Base-by-base conservation (phyloP, 2,888 invertebrate genomes). In the Ecdyonurus torrentis region DNA sequence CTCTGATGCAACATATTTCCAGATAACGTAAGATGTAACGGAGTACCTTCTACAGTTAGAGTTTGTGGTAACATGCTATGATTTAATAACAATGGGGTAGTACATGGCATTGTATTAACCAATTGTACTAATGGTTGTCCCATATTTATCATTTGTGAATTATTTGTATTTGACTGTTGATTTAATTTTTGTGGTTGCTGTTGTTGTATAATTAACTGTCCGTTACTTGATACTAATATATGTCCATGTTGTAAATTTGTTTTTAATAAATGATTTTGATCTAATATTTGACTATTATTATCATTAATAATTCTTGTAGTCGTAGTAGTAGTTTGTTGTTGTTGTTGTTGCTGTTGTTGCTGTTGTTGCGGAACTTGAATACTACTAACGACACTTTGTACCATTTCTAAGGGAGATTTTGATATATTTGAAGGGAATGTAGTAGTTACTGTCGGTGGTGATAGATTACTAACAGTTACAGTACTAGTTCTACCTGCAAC, bases 401-500 rank as follows among this genome's bases (percentile, higher is more conserved):
- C 86, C 86, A 87, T 87, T 75, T 87, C 87, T 58, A 87, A 71
- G 0, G 87, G 87, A 2, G 86, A 85, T 71, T 81, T 81, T 0
- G 79, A 75, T 2, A 79, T 74, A 52, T 58, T 62, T 22, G 53
- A 59, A 20, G 64, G 2, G 20, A 24, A 59, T 7, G 64, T 37
- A 5, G 62, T 23, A 7, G 50, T 58, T 55, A n/a, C 23, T 58
- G 68, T 64, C 74, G 78, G 70, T 72, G 80, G 63, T 69, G 80
- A 72, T 10, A 83, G 80, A 25, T 83, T 82, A 68, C 85, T 86
- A 1, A 89, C 87, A 0, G 89, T 87, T 0, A 85, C 84, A 0
- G 88, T 89, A 68, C 85, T 85, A 0, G 88, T 82, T 72, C 84
- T 80, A 2, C 88, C 88, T 1, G 88, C 88, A 65, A 87, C 73